Base-by-base conservation (phyloP, 23 tunicate species). In the Ciona savignyi region DNA sequence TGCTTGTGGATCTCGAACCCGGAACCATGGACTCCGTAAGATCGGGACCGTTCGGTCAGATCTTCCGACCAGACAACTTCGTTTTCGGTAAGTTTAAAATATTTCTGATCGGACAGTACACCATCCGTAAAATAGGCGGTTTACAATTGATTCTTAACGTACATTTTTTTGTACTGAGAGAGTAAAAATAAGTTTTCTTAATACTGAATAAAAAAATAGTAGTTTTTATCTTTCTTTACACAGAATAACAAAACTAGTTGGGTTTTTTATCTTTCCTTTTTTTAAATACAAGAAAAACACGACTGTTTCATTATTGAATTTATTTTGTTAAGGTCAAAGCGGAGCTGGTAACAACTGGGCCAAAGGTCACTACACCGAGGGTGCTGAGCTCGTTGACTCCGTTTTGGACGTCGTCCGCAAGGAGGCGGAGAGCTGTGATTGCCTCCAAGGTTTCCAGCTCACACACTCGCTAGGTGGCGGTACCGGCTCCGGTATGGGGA, bases 291-390 rank as follows among this genome's bases (percentile, higher is more conserved):
- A n/a, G n/a, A n/a, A n/a, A n/a, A n/a, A n/a, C n/a, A n/a, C n/a
- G n/a, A n/a, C n/a, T n/a, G n/a, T n/a, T n/a, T n/a, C n/a, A n/a
- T n/a, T n/a, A n/a, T n/a, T n/a, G n/a, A n/a, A n/a, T n/a, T n/a
- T n/a, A n/a, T n/a, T n/a, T n/a, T n/a, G n/a, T n/a, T n/a, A n/a
- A 77, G 81, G 91, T 62, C 91, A 85, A 67, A 85, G 91, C 56
- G 91, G 91, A 32, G 85, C 86, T 66, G 99, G 99, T 33, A 94
- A 94, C 83, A 94, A 94, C 90, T 94, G 99, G 99, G 99, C 99
- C 67, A 94, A 94, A 70, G 99, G 99, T 62, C 99, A 94, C 83
- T 94, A 94, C 90, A 94, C 99, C 23, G 99, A 86, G 66, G 93
- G 93, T 26, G 93, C 93, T 63, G 93, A 86, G 78, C 82, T 86